These are phyloP conservation scores for Lacanobia oleracea DNA, from an alignment of 2,888 invertebrate genomes.

Conservation along the genomic window DNA sequence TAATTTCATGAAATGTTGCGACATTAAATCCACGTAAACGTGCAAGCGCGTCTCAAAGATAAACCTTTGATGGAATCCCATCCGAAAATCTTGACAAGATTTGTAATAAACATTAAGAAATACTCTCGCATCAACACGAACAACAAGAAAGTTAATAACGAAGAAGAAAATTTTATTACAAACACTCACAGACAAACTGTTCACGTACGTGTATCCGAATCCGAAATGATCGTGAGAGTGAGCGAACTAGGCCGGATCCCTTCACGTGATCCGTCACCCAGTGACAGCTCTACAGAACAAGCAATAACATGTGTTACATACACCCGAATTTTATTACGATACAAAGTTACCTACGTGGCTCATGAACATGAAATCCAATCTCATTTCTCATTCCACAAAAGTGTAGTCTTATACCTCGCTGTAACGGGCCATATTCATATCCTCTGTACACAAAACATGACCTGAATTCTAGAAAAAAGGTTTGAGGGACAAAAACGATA, in stretches of 20 bases:
- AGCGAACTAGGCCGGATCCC: constrained; percentile 63
- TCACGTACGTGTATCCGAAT: constrained; percentile 33
- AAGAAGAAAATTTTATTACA: constrained; percentile 55
- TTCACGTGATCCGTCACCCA: constrained; percentile 74
- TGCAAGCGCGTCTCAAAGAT: constrained; percentile 11
- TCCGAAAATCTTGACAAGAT: constrained; percentile 35
- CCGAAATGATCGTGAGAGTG: constrained; percentile 55
- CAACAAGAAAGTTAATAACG: constrained; percentile 59
- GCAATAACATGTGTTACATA: constrained; percentile 77
- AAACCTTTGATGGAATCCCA: constrained; percentile 14
- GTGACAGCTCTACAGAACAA: constrained; percentile 73
- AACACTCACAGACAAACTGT: constrained; percentile 34
- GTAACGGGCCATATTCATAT: constrained; percentile 60
- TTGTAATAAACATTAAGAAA: constrained; percentile 55
- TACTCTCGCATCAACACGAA: constrained; percentile 39
- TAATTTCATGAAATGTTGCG: not conserved
- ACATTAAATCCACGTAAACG: not conserved
- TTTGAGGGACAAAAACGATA: constrained; percentile 61
- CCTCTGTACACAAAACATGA: constrained; percentile 51
- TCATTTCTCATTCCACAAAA: constrained; percentile 61
- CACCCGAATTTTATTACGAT: constrained; percentile 76
- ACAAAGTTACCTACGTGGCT: constrained; percentile 68
- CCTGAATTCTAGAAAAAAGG: constrained; percentile 61
- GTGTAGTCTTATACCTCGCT: constrained; percentile 50
- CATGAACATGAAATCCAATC: constrained; percentile 73